Conservation (phyloP, 2,797 vertebrate genomes). For the Diceros bicornis region DNA sequence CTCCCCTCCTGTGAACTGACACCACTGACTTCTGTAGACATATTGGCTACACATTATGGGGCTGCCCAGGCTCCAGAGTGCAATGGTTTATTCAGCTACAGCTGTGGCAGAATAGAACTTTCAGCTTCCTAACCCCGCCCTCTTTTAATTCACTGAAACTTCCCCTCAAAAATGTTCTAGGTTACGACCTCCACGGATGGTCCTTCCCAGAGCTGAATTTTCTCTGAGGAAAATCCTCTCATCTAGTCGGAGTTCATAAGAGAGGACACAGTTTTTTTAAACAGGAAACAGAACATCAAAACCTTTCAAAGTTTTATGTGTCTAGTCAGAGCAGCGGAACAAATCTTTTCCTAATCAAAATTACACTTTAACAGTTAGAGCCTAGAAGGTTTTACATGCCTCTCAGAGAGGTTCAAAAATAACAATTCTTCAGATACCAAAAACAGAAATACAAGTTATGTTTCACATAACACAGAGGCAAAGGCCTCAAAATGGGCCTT, state of each 20-base stretch:
- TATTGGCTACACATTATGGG: not conserved
- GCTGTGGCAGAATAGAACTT: not conserved
- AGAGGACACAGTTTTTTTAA: not conserved
- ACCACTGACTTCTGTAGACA: not conserved
- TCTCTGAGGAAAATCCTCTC: slow-evolving; percentile 76
- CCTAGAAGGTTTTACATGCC: not conserved
- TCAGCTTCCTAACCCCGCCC: not conserved
- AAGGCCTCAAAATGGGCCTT: slow-evolving; percentile 60
- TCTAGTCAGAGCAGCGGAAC: slow-evolving; percentile 3
- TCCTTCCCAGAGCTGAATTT: slow-evolving; percentile 69
- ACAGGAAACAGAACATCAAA: slow-evolving; percentile 77
- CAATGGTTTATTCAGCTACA: not conserved
- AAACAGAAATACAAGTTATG: slow-evolving; percentile 52
- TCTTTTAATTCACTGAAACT: slow-evolving; percentile 68
- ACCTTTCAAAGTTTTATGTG: slow-evolving; percentile 65
- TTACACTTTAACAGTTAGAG: not conserved
- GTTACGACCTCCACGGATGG: slow-evolving; percentile 70
- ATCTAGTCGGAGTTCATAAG: slow-evolving; percentile 42
- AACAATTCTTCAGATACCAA: slow-evolving; percentile 5
- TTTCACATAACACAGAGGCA: slow-evolving; percentile 55
- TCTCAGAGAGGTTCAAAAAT: not conserved
- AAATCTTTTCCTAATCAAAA: slow-evolving; percentile 69
- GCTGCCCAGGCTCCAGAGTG: not conserved
- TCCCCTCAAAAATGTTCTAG: slow-evolving; percentile 72
- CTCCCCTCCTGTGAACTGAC: not conserved